Conservation (phyloP, 2,888 invertebrate species). For the Cotesia congregata region DNA sequence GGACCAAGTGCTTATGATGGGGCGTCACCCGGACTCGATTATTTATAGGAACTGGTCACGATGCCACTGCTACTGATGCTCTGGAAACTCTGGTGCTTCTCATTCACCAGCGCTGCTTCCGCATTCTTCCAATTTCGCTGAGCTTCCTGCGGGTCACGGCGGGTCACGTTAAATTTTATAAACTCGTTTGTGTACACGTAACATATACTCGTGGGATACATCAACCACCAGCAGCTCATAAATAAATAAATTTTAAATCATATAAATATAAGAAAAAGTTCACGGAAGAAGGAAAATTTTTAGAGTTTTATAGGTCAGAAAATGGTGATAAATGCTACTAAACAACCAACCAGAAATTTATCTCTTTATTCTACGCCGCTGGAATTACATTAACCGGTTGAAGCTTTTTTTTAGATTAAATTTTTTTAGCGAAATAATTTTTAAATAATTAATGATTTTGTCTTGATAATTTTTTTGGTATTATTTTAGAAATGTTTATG, state of each 20-base stretch:
- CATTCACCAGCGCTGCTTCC: slow-evolving; percentile 31
- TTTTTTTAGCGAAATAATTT: not conserved
- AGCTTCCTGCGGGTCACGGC: slow-evolving; percentile 29
- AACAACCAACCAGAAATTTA: not conserved
- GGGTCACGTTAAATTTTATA: slow-evolving; percentile 31
- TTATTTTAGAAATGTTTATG: too few relatives aligned
- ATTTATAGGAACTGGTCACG: slow-evolving; percentile 42
- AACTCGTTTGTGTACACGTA: not conserved
- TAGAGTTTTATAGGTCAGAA: not conserved
- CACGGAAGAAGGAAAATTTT: not conserved
- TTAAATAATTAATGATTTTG: too few relatives aligned
- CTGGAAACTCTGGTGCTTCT: not conserved
- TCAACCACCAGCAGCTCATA: not conserved
- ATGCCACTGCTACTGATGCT: slow-evolving; percentile 28
- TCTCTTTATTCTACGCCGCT: not conserved
- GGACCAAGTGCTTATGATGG: slow-evolving; percentile 48
- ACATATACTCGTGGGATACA: not conserved
- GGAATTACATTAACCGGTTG: too few relatives aligned
- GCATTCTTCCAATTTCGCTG: slow-evolving; percentile 42
- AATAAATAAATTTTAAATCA: slow-evolving; percentile 1
- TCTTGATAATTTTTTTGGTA: too few relatives aligned
- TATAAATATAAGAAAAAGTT: not conserved
- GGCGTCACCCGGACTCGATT: slow-evolving; percentile 44
- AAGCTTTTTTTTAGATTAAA: not conserved
- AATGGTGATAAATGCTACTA: not conserved